These are phyloP conservation scores for Anarsia innoxiella DNA, from an alignment of 2,888 invertebrate species.

Conservation along the genomic window DNA sequence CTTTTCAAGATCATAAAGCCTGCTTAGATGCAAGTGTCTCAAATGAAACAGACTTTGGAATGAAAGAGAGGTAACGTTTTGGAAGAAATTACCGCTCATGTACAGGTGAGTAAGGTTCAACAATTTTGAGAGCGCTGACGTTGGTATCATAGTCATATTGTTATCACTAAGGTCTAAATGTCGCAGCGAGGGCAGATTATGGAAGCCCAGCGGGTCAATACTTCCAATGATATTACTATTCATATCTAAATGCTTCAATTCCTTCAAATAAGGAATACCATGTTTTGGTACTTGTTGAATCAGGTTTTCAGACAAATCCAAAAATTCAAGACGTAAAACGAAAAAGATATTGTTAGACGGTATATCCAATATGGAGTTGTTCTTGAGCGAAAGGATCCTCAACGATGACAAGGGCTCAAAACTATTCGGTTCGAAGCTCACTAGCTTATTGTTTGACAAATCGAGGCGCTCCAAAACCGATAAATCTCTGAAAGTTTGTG, in stretches of 20 bases:
- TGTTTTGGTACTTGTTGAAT: slow-evolving; percentile 82
- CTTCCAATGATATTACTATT: slow-evolving; percentile 85
- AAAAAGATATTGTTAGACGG: slow-evolving; percentile 81
- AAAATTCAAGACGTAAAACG: slow-evolving; percentile 79
- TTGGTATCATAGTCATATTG: slow-evolving; percentile 85
- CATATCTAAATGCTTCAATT: slow-evolving; percentile 81
- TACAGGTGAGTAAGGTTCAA: slow-evolving; percentile 84
- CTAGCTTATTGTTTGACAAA: slow-evolving; percentile 84
- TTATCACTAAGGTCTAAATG: slow-evolving; percentile 87
- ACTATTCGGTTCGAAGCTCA: slow-evolving; percentile 81
- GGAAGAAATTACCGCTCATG: slow-evolving; percentile 86
- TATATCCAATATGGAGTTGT: slow-evolving; percentile 86
- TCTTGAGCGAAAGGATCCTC: slow-evolving; percentile 82
- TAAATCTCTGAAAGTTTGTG: slow-evolving; percentile 85
- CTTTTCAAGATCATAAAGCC: slow-evolving; percentile 78
- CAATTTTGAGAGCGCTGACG: slow-evolving; percentile 83
- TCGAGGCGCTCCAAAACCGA: slow-evolving; percentile 82
- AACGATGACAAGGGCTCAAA: slow-evolving; percentile 82
- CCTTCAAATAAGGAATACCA: slow-evolving; percentile 82
- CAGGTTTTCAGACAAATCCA: slow-evolving; percentile 87
- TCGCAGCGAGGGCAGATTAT: slow-evolving; percentile 82
- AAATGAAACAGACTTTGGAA: slow-evolving; percentile 90
- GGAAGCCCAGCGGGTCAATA: slow-evolving; percentile 82
- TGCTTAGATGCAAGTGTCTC: slow-evolving; percentile 82
- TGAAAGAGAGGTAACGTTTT: slow-evolving; percentile 82